Evolutionary conservation across 2,113 vertebrate species (phyloP), one percentile per base, ranked within the genome.

Genomic region (Chamaetylas fuelleborni): DNA sequence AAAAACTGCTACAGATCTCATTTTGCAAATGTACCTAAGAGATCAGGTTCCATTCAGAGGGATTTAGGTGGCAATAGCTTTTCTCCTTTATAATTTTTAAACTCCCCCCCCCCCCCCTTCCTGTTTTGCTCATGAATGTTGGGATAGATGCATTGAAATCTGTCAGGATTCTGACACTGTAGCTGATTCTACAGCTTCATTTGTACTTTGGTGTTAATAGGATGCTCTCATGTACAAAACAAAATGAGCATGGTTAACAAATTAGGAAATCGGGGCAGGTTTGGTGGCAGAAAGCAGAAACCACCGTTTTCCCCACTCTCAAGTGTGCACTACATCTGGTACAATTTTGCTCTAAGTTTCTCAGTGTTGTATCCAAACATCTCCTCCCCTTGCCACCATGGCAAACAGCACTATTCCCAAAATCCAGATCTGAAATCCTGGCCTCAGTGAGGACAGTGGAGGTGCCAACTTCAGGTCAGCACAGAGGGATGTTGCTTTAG

Each of bases 61-160:
- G 58, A 80, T 76, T 89, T 62, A 80, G 48, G 34, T 40, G 72
- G 72, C 74, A 69, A 29, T 29, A 61, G 45, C 71, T 81, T 96
- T 86, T 90, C 16, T 79, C 64, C 84, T 86, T 66, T 64, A 22
- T 19, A n/a, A 12, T 79, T 88, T 14, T 64, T 72, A 24, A 84
- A 80, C 11, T n/a, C 0, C 3, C 9, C 2, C 14, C 13, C 3
- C 7, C 47, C 23, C 10, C 3, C n/a, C n/a, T n/a, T n/a, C n/a
- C n/a, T n/a, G 18, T 69, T 94, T 64, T 66, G 14, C 65, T 85
- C 20, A 9, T 0, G 8, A 54, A 53, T 2, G 0, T 43, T 54
- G 56, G 42, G 50, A 54, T 66, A 24, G 20, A 24, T 50, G 29
- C 4, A 3, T 53, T 66, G 62, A 56, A 83, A 65, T 67, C 29